A percentile compares a stretch with the other conserved stretches of the same genome.
Conservation (phyloP, 2,797 vertebrate genomes). For the Anisognathus igniventris region DNA sequence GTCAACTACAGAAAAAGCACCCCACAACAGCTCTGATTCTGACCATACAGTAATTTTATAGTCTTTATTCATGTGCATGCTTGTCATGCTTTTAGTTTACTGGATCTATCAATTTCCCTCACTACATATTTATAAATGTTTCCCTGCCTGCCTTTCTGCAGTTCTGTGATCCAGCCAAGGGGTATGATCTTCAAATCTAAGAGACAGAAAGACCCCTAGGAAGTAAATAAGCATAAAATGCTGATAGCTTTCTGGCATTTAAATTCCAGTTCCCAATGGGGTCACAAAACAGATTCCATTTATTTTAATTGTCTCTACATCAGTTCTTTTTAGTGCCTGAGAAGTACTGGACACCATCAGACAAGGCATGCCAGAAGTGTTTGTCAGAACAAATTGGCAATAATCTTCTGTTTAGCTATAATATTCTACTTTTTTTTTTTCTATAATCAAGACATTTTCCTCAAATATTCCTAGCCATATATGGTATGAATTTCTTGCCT, state of each 20-base stretch:
- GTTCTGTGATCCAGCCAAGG: background rate
- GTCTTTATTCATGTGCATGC: background rate
- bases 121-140: background rate
- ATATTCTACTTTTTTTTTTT: background rate
- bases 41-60: background rate
- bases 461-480: conserved; percentile 13
- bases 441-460: background rate
- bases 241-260: background rate
- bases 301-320: conserved; percentile 8
- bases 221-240: background rate
- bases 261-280: background rate
- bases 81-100: background rate
- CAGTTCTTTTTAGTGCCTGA: background rate
- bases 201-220: background rate
- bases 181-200: background rate
- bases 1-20: background rate
- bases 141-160: background rate
- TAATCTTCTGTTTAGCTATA: background rate
- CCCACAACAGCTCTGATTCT: background rate
- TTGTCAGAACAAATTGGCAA: background rate
- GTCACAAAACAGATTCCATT: background rate
- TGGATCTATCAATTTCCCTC: background rate
- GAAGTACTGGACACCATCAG: background rate
- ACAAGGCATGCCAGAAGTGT: background rate
- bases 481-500: conserved; percentile 9